Evolutionary conservation across 2,113 vertebrate genomes (phyloP), one percentile per base, ranked within the genome.

Genomic region (Xenus cinereus): DNA sequence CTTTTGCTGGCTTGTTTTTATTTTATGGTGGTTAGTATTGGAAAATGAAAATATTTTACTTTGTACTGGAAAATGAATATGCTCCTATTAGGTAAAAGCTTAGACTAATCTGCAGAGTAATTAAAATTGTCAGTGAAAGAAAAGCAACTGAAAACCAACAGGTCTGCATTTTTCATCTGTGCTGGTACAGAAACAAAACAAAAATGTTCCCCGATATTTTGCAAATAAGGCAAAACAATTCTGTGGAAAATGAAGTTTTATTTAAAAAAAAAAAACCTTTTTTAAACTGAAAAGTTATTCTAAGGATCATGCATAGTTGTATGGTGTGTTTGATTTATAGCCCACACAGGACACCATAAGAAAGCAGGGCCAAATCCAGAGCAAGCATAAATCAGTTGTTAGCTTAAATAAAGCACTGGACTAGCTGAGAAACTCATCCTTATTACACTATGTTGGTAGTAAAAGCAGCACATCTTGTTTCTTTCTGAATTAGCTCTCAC

Each of bases 31-130:
- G 14, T 66, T 87, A 73, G 43, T 46, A 50, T 37, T 67, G 37
- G 53, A 94, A 95, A 87, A 90, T 80, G 27, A 77, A 90, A 92
- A 85, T 85, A 75, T 79, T 93, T 84, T 64, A 56, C 30, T 91
- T 72, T 53, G 50, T 50, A 62, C 23, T 45, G 27, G 63, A 86
- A 86, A 90, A 87, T 12, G 3, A 92, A 45, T 74, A 48, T 57
- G 67, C 7, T 76, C 7, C 64, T 74, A 19, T 67, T 89, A 63
- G 62, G 30, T 76, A 75, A 87, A 89, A 35, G 9, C 74, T 90
- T 59, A 8, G 17, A 35, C 20, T 81, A 19, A 23, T 67, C 24
- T 78, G 43, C 39, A 53, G 75, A 43, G 26, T 24, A 43, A 53
- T 82, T 83, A 74, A 63, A 95, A 81, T 27, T 30, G 20, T 35